phyloP scores from a whole-genome alignment of 1,140 invertebrate genomes.

The Eriocheir sinensis region DNA sequence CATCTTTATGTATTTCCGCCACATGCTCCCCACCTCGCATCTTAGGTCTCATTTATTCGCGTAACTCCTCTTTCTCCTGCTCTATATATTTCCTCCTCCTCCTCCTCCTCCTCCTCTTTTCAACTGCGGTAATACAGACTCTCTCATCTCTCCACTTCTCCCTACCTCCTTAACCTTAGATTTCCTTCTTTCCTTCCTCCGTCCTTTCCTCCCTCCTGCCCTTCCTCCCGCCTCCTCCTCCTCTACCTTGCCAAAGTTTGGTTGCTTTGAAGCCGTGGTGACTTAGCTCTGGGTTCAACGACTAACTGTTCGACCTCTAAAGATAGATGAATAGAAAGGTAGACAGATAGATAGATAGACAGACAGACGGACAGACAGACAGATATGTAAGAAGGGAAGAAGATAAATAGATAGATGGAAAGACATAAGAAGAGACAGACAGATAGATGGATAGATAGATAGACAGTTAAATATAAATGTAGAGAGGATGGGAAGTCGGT shows the following conservation, averaged over 20 bases:
- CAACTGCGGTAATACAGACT: too few relatives aligned
- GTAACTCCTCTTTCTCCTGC: neutral
- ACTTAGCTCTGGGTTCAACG: neutral
- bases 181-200: neutral
- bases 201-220: neutral
- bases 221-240: neutral
- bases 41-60: neutral
- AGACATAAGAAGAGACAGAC: too few relatives aligned
- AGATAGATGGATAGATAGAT: too few relatives aligned
- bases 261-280: neutral
- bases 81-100: too few relatives aligned
- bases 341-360: neutral
- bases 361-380: neutral
- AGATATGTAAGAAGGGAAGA: neutral
- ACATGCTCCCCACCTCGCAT: neutral
- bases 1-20: neutral
- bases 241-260: neutral
- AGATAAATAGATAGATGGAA: slow-evolving; percentile 16
- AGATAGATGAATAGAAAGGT: neutral
- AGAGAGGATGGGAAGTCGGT: too few relatives aligned
- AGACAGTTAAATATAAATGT: too few relatives aligned
- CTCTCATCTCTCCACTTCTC: too few relatives aligned
- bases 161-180: too few relatives aligned
- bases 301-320: neutral
- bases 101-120: too few relatives aligned